Conservation (phyloP, 2,797 vertebrate species). For the Sitta carolinensis region DNA sequence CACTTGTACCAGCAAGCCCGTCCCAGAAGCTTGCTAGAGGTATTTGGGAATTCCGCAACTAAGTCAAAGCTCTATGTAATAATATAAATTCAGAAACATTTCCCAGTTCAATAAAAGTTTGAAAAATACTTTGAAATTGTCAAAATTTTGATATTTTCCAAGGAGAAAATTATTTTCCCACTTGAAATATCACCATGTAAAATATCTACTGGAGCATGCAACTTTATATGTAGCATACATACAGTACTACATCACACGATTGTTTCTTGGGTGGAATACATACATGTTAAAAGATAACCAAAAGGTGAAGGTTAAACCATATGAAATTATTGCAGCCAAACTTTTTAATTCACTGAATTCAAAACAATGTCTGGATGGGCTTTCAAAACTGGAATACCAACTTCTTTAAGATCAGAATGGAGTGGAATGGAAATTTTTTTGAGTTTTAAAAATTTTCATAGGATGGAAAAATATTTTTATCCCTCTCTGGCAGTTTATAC, state of each 20-base stretch:
- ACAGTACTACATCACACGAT: background rate
- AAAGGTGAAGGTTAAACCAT: background rate
- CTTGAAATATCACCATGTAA: background rate
- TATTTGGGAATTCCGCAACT: background rate
- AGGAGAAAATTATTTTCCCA: background rate
- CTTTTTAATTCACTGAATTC: background rate
- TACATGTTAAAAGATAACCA: background rate
- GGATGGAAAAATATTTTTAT: background rate
- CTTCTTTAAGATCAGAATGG: background rate
- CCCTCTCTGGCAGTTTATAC: background rate
- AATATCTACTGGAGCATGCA: background rate
- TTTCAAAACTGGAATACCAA: background rate
- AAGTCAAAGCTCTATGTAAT: background rate
- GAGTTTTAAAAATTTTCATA: background rate
- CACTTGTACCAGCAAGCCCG: background rate
- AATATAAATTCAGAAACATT: background rate
- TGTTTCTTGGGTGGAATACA: background rate
- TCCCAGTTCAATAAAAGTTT: background rate
- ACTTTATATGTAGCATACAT: background rate
- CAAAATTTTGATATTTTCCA: background rate
- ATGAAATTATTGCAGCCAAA: background rate
- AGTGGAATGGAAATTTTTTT: background rate
- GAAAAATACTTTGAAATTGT: background rate
- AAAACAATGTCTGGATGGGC: background rate
- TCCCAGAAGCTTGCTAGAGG: background rate